phyloP scores from a whole-genome alignment of 2,797 vertebrate genomes.

The Balearica regulorum region DNA sequence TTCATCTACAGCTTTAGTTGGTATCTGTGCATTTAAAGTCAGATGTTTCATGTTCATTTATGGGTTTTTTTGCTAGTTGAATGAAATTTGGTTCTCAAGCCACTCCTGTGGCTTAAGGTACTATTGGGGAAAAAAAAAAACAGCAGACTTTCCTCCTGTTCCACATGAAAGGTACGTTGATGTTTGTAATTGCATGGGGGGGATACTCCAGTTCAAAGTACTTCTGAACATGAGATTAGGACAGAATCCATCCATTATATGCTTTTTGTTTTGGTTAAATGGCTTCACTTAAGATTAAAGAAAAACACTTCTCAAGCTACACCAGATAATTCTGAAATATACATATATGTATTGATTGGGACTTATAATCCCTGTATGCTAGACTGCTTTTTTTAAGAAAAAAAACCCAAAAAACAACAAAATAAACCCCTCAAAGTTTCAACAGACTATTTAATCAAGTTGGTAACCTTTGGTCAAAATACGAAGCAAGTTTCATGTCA shows the following conservation, averaged over 20 bases:
- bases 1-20: slow-evolving; percentile 50
- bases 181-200: neutral
- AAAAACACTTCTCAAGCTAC: neutral
- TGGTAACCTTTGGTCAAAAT: slow-evolving; percentile 21
- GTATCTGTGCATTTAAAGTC: slow-evolving; percentile 52
- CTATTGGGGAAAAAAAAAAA: neutral
- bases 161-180: neutral
- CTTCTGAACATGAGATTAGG: neutral
- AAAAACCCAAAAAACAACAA: too few relatives aligned
- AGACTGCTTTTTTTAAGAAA: neutral
- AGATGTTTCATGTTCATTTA: slow-evolving; percentile 39
- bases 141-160: neutral
- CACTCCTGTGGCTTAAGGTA: neutral
- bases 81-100: neutral
- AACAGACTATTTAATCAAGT: neutral
- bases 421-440: neutral
- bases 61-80: neutral
- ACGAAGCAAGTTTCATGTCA: neutral
- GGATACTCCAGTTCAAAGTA: neutral
- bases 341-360: neutral
- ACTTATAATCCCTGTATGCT: neutral
- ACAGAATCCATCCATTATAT: slow-evolving; percentile 7
- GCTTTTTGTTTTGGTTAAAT: slow-evolving; percentile 45
- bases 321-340: neutral
- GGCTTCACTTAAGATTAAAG: neutral